Evolutionary conservation across 2,797 vertebrate genomes (phyloP), one percentile per base, ranked within the genome.

Genomic region (Chelon labrosus): DNA sequence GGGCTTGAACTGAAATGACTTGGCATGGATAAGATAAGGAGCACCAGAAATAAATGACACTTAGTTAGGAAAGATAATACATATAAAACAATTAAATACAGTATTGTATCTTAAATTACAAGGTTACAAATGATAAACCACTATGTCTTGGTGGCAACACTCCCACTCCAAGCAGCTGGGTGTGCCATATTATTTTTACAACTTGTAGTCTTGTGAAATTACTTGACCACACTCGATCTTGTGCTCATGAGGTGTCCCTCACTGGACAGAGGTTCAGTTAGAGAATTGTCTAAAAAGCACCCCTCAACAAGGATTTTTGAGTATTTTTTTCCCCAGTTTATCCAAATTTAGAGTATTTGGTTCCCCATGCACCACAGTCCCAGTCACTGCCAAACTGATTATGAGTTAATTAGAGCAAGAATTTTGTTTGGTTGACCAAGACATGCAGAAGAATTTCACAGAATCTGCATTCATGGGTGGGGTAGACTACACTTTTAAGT

Each of bases 181-280:
- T 50, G 77, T 66, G 68, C 68, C 49, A 13, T 41, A n/a, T 31
- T 69, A 55, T 56, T 65, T 65, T 71, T 20, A 64, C 66, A 73
- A 62, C 10, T 19, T 47, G 19, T 49, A 37, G n/a, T 70, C 31
- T 50, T 60, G 38, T 50, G 12, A 74, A 65, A 19, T 41, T 14
- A 63, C 52, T 55, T 65, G 66, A 22, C 65, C 53, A 74, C 54
- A 51, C 51, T 53, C 65, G 53, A 70, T 51, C 44, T 55, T 39
- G 19, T 39, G 35, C 19, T 42, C 20, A 62, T 77, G 38, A 58
- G 38, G 11, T 7, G 13, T 25, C 20, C 27, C 20, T 58, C 22
- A 62, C n/a, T 25, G 35, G 16, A 50, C 56, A 51, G 25, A 27
- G n/a, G 16, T 41, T 27, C 12, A 47, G 22, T 13, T 3, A 65